phyloP scores from a whole-genome alignment of 2,113 vertebrate species.

The Thermophis baileyi region DNA sequence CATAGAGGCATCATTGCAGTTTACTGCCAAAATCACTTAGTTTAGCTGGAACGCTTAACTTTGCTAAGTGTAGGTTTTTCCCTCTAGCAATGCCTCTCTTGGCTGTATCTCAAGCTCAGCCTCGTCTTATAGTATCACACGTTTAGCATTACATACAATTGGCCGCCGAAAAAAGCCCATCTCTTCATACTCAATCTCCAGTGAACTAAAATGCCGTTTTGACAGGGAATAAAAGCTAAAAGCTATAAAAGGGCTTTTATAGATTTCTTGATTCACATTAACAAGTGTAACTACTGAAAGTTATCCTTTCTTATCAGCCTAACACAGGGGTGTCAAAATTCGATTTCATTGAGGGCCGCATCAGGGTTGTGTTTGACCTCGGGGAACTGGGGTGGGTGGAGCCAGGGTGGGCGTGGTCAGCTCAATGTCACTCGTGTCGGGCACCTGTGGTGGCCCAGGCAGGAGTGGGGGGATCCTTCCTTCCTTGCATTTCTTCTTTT shows the following conservation, averaged over 20 bases:
- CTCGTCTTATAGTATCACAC: background rate
- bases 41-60: background rate
- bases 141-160: background rate
- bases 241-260: background rate
- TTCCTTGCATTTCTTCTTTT: too few species aligned
- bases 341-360: too few species aligned
- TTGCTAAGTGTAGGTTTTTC: background rate
- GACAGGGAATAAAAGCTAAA: background rate
- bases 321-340: background rate
- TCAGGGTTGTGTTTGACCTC: too few species aligned
- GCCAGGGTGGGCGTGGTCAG: too few species aligned
- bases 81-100: too few species aligned
- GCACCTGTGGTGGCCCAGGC: too few species aligned
- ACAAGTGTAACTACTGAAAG: background rate
- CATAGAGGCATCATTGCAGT: background rate
- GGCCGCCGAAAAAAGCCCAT: background rate
- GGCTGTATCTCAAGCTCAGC: background rate
- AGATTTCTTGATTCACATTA: background rate
- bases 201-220: background rate
- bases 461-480: too few species aligned
- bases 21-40: background rate
- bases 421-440: too few species aligned
- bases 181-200: background rate
- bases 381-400: too few species aligned
- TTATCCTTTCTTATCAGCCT: background rate